Evolutionary conservation across 2,113 vertebrate species (phyloP), one percentile per base, ranked within the genome.

Genomic region (Ifrita kowaldi): DNA sequence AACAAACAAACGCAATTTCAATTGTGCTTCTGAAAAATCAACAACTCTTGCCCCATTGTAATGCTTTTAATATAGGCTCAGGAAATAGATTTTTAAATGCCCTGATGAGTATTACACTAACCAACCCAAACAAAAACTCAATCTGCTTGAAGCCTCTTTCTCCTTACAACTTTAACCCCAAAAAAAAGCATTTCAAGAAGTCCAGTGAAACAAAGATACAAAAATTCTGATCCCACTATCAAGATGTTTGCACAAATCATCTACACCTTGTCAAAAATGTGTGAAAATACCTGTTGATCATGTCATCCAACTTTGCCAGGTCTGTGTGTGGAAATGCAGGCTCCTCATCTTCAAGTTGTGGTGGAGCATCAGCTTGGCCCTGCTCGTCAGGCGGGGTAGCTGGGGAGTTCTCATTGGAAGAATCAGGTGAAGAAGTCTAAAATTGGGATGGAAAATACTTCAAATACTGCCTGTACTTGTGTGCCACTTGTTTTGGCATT

Each of bases 261-360:
- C 52, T 49, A 67, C 7, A 28, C 2, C 18, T n/a, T 42, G 46
- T 17, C 27, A 11, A 69, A 42, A 60, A 82, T 62, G 33, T 3
- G 9, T 78, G 39, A 88, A 79, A 96, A 89, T 97, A 99, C 99
- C 99, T 99, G 98, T 99, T 99, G 98, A 99, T 99, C 99, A 99
- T 99, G 98, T 99, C 99, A 98, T 99, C 99, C 98, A 99, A 98
- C 98, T 99, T 99, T 94, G 99, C 99, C 98, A 99, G 98, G 98
- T 99, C 99, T 96, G 99, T 99, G 97, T 99, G 99, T 96, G 99
- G 99, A 98, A 99, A 99, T 78, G 99, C 99, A 76, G 99, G 99
- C 97, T 99, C 99, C 98, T 99, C 99, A 97, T 99, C 99, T 98
- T 99, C 99, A 98, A 99, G 98, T 93, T 99, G 99, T 68, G 99